phyloP scores from a whole-genome alignment of 2,113 vertebrate genomes.

The Percina caprodes region DNA sequence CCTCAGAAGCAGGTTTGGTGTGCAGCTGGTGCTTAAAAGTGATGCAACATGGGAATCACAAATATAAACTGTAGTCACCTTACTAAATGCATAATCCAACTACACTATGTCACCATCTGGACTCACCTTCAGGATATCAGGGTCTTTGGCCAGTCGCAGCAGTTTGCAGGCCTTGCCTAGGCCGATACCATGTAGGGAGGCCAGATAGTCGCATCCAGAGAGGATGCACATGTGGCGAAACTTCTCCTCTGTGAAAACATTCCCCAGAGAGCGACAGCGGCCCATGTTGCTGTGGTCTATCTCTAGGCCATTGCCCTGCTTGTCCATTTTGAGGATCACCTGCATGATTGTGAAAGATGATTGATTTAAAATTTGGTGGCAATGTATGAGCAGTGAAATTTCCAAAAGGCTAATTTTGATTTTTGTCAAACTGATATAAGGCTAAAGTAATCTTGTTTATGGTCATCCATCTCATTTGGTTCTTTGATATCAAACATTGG shows the following conservation, averaged over 20 bases:
- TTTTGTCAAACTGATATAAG: neutral
- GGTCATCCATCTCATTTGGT: neutral
- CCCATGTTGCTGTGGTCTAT: slow-evolving; percentile 92
- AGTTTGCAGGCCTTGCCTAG: slow-evolving; percentile 96
- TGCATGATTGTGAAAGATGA: slow-evolving; percentile 57
- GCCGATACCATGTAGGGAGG: slow-evolving; percentile 94
- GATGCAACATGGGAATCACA: neutral
- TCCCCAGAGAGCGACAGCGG: slow-evolving; percentile 91
- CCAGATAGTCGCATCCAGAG: slow-evolving; percentile 98
- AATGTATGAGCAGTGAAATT: neutral
- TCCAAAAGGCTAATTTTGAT: neutral
- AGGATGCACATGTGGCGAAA: slow-evolving; percentile 99
- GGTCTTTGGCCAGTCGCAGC: slow-evolving; percentile 91
- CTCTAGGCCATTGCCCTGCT: slow-evolving; percentile 94
- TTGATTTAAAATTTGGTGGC: neutral
- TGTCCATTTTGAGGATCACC: slow-evolving; percentile 99
- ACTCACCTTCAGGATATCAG: slow-evolving; percentile 93
- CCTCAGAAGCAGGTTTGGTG: neutral
- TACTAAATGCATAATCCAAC: neutral
- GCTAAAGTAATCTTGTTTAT: neutral
- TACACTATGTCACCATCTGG: neutral
- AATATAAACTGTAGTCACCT: neutral
- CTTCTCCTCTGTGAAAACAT: slow-evolving; percentile 96
- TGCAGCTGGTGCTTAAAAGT: neutral
- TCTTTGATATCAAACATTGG: neutral